Percentiles rank a stretch among this genome's conserved stretches.
Conservation (phyloP, 92 coral and sea anemone species). For the Montipora capitata region DNA sequence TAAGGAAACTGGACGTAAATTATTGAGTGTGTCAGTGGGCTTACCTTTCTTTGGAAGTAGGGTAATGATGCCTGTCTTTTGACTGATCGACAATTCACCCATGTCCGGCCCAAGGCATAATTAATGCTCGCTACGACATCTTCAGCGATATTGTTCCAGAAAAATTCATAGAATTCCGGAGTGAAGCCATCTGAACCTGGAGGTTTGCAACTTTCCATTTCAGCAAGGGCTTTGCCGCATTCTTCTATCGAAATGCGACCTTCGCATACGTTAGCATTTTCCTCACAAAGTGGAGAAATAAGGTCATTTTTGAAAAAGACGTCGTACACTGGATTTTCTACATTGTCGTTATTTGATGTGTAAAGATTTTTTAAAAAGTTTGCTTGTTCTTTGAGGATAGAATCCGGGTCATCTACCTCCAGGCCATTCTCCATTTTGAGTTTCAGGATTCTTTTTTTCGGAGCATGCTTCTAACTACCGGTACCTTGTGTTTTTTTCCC, state of each 20-base stretch:
- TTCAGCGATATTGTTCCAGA: not conserved
- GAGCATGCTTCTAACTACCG: not conserved
- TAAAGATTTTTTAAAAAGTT: not conserved
- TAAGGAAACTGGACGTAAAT: not conserved
- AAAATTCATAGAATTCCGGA: not conserved
- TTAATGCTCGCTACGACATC: not conserved
- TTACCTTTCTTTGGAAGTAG: not conserved
- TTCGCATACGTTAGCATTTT: not conserved
- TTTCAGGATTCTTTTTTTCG: not conserved
- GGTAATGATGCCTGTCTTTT: not conserved
- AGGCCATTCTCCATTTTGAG: not conserved
- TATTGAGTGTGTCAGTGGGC: not conserved
- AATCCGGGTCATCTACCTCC: not conserved
- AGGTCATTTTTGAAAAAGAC: not conserved
- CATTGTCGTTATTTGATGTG: not conserved
- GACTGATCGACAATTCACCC: not conserved
- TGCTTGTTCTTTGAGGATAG: not conserved
- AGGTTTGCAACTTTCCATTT: not conserved
- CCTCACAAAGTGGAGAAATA: not conserved
- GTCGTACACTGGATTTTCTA: not conserved
- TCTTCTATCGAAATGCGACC: not conserved
- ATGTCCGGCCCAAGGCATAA: not conserved
- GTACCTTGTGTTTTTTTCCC: slow-evolving; percentile 10
- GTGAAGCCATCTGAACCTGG: slow-evolving; percentile 11
- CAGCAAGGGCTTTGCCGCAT: not conserved